Percentiles rank a stretch among this genome's conserved stretches.
phyloP scores from a whole-genome alignment of 2,113 vertebrate species.

The Mus musculus region GRCm39 chr2:48072501-48073000 shows the following conservation, averaged over 20 bases:
- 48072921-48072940: neutral
- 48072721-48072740: neutral
- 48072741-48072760: neutral
- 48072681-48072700: neutral
- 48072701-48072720: neutral
- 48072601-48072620: conserved; percentile 34
- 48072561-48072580: neutral
- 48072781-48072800: conserved; percentile 47
- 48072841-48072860: neutral
- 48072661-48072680: neutral
- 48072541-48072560: conserved; percentile 28
- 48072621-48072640: neutral
- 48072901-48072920: neutral
- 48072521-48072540: neutral
- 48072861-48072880: neutral
- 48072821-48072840: neutral
- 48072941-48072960: neutral
- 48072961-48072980: neutral
- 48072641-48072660: conserved; percentile 43
- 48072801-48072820: neutral
- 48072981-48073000: neutral
- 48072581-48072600: neutral
- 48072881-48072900: neutral
- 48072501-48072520: neutral
- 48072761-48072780: neutral